Percentiles rank a stretch among this genome's conserved stretches.
Conservation (phyloP, 1,140 invertebrate species). For the Parapsyche elsis region DNA sequence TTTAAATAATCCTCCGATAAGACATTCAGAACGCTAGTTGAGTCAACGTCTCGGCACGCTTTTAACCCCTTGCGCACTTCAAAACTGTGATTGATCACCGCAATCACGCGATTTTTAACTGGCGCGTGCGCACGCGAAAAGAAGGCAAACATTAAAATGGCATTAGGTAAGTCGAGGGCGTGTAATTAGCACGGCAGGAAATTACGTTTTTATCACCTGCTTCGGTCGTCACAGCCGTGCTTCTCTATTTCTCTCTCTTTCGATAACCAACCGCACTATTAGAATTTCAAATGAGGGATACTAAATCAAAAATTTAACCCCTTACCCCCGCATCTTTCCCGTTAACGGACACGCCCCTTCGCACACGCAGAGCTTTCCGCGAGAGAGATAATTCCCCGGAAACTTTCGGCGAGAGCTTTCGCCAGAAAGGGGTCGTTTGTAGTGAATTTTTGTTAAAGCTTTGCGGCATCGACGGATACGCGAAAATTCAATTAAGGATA, state of each 20-base stretch:
- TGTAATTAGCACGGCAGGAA: constrained; percentile 49
- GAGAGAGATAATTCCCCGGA: too few species aligned
- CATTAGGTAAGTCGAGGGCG: constrained; percentile 24
- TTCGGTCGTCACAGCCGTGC: constrained; percentile 14
- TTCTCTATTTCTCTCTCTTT: too few species aligned
- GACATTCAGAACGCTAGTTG: neutral
- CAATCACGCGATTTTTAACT: constrained; percentile 11
- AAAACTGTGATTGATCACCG: constrained; percentile 24
- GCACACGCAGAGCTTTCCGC: neutral
- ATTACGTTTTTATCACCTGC: constrained; percentile 49
- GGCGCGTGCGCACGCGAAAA: neutral
- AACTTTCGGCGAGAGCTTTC: too few species aligned
- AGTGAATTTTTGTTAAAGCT: too few species aligned
- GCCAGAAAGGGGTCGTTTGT: too few species aligned
- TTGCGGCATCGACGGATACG: neutral
- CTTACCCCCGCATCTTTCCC: neutral
- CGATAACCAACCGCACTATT: constrained; percentile 4
- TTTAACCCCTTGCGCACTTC: neutral
- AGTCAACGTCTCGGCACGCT: neutral
- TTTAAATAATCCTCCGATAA: neutral
- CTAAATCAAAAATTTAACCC: constrained; percentile 18
- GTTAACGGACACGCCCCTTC: neutral
- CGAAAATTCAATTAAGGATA: constrained; percentile 21
- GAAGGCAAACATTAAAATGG: constrained; percentile 38
- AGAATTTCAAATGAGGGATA: constrained; percentile 10